These are phyloP conservation scores for Aythya baeri DNA, from an alignment of 2,113 vertebrate species.

Conservation along the genomic window DNA sequence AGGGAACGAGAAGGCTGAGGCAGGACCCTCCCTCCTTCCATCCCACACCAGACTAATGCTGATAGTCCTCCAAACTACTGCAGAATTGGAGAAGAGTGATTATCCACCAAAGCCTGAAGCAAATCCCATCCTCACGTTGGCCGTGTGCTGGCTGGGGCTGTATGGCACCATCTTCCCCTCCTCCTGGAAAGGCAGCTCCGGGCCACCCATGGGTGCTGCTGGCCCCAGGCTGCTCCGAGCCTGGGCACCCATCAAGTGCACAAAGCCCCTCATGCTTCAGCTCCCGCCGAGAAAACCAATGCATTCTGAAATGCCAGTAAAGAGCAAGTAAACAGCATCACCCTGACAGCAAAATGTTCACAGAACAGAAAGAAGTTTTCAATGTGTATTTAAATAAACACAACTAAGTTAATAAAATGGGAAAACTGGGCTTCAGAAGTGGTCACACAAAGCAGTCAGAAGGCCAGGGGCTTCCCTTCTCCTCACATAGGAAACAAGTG, in stretches of 20 bases:
- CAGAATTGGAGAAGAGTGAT: background rate
- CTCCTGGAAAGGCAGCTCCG: too few relatives aligned
- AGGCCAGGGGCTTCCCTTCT: background rate
- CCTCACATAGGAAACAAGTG: background rate
- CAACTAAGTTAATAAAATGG: background rate
- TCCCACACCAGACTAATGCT: background rate
- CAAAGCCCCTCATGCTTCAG: background rate
- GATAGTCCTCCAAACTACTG: background rate
- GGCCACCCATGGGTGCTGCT: too few relatives aligned
- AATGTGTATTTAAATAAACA: background rate
- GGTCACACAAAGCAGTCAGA: background rate
- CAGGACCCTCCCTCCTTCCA: background rate
- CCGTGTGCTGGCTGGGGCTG: background rate
- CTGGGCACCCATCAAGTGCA: background rate
- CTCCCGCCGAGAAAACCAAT: background rate
- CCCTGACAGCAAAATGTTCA: background rate
- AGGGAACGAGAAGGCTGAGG: fast-evolving
- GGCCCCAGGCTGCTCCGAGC: too few relatives aligned
- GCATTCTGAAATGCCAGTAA: background rate
- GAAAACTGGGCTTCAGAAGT: background rate
- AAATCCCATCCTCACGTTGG: background rate
- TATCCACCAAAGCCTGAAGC: background rate
- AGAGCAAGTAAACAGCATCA: background rate
- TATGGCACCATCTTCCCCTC: background rate
- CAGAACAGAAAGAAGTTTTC: background rate